A percentile compares a stretch with the other conserved stretches of the same genome.
Conservation (phyloP, 2,797 vertebrate species). For the Mus minutoides region DNA sequence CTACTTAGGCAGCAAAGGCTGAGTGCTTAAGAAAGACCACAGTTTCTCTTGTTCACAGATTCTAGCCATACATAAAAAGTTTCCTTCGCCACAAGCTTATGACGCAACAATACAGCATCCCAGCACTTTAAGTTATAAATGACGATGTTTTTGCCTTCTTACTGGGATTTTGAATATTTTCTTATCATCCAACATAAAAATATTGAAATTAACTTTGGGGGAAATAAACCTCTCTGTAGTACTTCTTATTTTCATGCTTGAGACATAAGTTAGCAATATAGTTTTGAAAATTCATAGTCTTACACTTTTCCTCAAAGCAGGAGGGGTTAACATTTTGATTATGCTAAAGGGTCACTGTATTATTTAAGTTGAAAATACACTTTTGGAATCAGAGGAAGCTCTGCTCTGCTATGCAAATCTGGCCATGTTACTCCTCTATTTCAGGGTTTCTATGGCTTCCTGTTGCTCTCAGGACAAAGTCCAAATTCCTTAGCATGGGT, state of each 20-base stretch:
- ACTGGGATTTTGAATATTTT: constrained; percentile 18
- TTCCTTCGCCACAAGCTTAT: background rate
- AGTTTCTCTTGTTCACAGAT: background rate
- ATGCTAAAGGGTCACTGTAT: background rate
- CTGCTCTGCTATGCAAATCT: background rate
- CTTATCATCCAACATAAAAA: constrained; percentile 55
- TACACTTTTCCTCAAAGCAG: constrained; percentile 50
- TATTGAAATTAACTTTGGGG: constrained; percentile 67
- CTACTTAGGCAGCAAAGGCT: constrained; percentile 34
- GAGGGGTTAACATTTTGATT: constrained; percentile 24
- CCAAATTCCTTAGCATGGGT: background rate
- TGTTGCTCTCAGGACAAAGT: background rate
- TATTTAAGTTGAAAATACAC: background rate
- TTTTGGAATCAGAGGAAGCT: background rate
- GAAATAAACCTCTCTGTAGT: constrained; percentile 62
- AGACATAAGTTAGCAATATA: constrained; percentile 67
- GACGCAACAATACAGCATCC: background rate
- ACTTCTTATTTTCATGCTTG: constrained; percentile 70
- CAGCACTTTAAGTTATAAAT: background rate
- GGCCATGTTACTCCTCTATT: background rate
- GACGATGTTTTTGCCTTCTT: background rate
- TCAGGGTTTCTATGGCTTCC: background rate
- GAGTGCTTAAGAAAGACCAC: background rate
- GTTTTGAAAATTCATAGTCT: constrained; percentile 66
- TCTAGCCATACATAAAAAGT: background rate